Percentiles rank a stretch among this genome's conserved stretches.
These are phyloP conservation scores for Naja naja DNA, from an alignment of 2,113 vertebrate genomes.

Conservation along the genomic window DNA sequence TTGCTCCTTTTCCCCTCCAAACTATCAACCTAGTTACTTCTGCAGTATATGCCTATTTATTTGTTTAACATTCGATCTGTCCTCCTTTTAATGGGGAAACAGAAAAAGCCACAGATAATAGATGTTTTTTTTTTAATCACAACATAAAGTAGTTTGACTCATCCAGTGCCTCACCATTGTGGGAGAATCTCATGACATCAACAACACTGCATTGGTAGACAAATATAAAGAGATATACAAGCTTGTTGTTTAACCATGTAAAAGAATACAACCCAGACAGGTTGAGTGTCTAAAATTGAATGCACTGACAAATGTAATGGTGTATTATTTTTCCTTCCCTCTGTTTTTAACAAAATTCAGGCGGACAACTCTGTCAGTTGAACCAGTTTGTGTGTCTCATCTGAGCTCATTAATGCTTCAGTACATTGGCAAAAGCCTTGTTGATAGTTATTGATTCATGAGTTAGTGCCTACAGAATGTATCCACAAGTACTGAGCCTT, in stretches of 20 bases:
- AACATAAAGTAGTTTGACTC: constrained; percentile 35
- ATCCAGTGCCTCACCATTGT: constrained; percentile 42
- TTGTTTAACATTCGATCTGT: constrained; percentile 41
- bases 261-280: constrained; percentile 40
- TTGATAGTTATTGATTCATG: constrained; percentile 55
- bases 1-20: constrained; percentile 45
- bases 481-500: constrained; percentile 39
- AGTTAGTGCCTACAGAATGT: constrained; percentile 42
- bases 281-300: constrained; percentile 56
- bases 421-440: constrained; percentile 51
- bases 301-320: constrained; percentile 28
- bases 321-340: neutral
- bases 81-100: constrained; percentile 37
- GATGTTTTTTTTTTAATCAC: constrained; percentile 44
- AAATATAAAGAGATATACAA: constrained; percentile 30
- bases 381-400: constrained; percentile 49
- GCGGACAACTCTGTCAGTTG: constrained; percentile 41
- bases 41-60: constrained; percentile 30
- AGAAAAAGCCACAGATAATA: constrained; percentile 42
- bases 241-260: constrained; percentile 18
- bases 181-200: constrained; percentile 17
- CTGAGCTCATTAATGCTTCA: constrained; percentile 52
- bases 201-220: constrained; percentile 25
- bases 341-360: constrained; percentile 11
- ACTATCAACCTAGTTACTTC: constrained; percentile 49